Percentiles rank a stretch among this genome's conserved stretches.
These are phyloP conservation scores for Trogon surrucura DNA, from an alignment of 2,113 vertebrate species.

Conservation along the genomic window DNA sequence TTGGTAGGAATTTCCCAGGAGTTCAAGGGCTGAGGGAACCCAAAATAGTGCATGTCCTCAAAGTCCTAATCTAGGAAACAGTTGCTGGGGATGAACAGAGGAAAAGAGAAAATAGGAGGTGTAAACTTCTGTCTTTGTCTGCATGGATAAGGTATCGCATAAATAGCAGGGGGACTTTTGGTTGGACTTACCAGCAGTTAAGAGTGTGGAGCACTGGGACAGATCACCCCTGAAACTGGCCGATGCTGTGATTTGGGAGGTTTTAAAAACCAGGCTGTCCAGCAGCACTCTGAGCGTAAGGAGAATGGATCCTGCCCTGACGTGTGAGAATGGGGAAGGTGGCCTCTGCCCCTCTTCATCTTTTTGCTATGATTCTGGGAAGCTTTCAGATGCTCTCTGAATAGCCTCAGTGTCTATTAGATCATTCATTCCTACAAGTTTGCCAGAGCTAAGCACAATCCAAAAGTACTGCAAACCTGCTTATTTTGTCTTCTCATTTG, in stretches of 20 bases:
- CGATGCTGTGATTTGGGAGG: background rate
- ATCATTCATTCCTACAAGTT: background rate
- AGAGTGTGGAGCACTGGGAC: background rate
- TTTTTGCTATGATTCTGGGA: background rate
- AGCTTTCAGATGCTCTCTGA: background rate
- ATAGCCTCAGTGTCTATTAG: background rate
- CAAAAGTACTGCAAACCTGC: background rate
- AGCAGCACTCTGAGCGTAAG: rapidly evolving
- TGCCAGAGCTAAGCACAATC: background rate
- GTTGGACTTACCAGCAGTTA: background rate
- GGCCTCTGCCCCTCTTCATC: background rate
- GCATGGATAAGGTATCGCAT: background rate
- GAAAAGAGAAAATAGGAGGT: background rate
- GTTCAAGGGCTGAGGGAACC: background rate
- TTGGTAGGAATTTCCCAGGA: background rate
- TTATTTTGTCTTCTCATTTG: background rate
- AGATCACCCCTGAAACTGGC: background rate
- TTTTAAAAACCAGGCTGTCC: background rate
- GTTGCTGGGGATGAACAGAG: background rate
- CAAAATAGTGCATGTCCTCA: background rate
- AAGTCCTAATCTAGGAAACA: background rate
- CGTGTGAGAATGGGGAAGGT: background rate
- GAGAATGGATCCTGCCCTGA: background rate
- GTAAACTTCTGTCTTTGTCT: background rate
- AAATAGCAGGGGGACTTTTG: background rate